These are phyloP conservation scores for Chiloscyllium plagiosum DNA, from an alignment of 2,113 vertebrate genomes.

Conservation along the genomic window DNA sequence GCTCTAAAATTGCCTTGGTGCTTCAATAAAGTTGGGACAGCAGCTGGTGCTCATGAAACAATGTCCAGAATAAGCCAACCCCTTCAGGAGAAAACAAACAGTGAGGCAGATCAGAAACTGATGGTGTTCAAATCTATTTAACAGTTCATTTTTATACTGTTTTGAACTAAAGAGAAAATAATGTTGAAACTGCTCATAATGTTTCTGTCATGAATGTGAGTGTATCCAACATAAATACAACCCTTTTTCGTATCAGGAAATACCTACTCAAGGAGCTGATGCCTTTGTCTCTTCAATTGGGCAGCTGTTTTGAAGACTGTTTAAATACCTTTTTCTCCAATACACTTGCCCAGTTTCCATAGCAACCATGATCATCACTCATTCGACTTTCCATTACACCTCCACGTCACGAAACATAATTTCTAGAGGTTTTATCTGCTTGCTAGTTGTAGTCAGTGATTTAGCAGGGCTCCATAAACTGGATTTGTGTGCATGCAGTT, in stretches of 20 bases:
- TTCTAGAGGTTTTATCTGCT: not conserved
- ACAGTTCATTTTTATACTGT: not conserved
- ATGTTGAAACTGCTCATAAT: not conserved
- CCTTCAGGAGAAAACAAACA: not conserved
- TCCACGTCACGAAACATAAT: not conserved
- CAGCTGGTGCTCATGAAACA: not conserved
- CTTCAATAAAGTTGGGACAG: not conserved
- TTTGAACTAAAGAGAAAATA: not conserved
- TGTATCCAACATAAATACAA: not conserved
- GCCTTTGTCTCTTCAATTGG: not conserved
- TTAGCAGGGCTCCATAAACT: not conserved
- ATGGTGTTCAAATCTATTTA: not conserved
- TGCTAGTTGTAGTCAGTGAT: not conserved
- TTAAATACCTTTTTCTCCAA: not conserved
- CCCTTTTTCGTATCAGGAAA: not conserved
- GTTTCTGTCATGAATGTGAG: not conserved
- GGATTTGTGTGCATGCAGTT: not conserved
- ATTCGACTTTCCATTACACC: not conserved
- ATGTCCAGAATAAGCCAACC: not conserved
- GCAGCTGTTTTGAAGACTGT: not conserved
- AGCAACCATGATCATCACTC: not conserved
- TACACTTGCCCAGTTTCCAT: not conserved
- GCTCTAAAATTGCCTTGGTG: not conserved
- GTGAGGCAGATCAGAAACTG: not conserved
- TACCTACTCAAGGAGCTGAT: not conserved